Base-by-base conservation (phyloP, 2,113 vertebrate genomes). In the Urocitellus parryii region DNA sequence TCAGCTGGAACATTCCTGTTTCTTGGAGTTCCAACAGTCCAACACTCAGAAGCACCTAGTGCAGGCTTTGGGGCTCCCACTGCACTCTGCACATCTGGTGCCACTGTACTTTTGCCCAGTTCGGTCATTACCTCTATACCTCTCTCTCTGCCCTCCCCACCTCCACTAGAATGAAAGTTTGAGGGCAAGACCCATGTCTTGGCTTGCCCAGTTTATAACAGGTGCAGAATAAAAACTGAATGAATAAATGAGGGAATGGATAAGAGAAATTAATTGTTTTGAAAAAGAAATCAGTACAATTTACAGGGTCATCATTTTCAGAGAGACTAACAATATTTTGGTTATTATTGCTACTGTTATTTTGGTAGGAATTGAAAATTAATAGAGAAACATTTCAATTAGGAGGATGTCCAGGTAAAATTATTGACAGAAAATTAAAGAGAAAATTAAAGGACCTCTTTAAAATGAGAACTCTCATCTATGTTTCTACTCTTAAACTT, bases 301-400 rank as follows among this genome's bases (percentile, higher is more conserved):
- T 70, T 65, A 79, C 67, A 77, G 25, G 56, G 32, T 68, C 32
- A 42, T 91, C 53, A 39, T 90, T 90, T 74, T 89, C 87, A 73
- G 9, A 90, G 53, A 16, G 22, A n/a, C 27, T 77, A 63, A 86
- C 76, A 61, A 67, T 42, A 65, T 68, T 73, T 45, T 45, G 45
- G 45, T 45, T 45, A 45, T 45, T 45, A 45, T 45, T 45, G 8
- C 25, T 91, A 80, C 77, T 85, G 81, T 93, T 68, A 88, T 88
- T 93, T 58, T 45, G 72, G 27, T 58, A 87, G 37, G 81, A 93
- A 91, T 67, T 58, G 70, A 87, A 88, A 88, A 85, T 34, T 37
- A 82, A 39, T 68, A 80, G 45, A 90, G 45, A 86, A 81, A 48
- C 3, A 22, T 39, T 76, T n/a, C 34, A 14, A 58, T 82, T 83